Base-by-base conservation (phyloP, 2,888 invertebrate species). In the Steinernema scapterisci region DNA sequence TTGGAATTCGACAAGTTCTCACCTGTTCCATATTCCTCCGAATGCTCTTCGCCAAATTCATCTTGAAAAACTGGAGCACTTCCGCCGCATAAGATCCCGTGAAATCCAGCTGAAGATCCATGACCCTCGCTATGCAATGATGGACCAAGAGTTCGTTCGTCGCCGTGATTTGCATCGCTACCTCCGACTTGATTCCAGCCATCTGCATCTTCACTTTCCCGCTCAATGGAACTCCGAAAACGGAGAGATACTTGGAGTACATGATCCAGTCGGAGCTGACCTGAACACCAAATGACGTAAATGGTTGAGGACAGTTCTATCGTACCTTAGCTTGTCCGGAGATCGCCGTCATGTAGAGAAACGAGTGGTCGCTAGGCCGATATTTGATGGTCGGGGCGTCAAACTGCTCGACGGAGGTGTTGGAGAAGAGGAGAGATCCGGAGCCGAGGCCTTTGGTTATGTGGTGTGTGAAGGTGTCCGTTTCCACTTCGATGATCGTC, bases 41-140 rank as follows among this genome's bases (percentile, higher is more conserved):
- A 73, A 85, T 82, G 5, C 81, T 78, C 16, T 81, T 76, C 6
- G 83, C 82, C 16, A 85, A 75, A 72, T 81, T 81, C 56, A 79
- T 79, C 21, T 82, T 76, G 79, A 85, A 85, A 80, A 81, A 84
- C 23, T 85, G 85, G 0, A 85, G 78, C 2, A 85, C 78, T 48
- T 81, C 81, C 0, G 81, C 81, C 0, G 81, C 81, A 19, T 80
- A 56, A 2, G 77, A 78, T 70, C 81, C 81, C 25, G 73, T 25
- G 19, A 82, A 73, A 11, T 43, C 71, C 16, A 80, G 54, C 1
- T 80, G 31, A 25, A 79, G 79, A 7, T 77, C 56, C 19, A 44
- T 23, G 46, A 79, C 80, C 70, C 81, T 79, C 21, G 85, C 83
- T 0, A 83, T 81, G 75, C 85, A 85, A 48, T 85, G 84, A 45